Base-by-base conservation (phyloP, 2,113 vertebrate genomes). In the Albula goreensis region DNA sequence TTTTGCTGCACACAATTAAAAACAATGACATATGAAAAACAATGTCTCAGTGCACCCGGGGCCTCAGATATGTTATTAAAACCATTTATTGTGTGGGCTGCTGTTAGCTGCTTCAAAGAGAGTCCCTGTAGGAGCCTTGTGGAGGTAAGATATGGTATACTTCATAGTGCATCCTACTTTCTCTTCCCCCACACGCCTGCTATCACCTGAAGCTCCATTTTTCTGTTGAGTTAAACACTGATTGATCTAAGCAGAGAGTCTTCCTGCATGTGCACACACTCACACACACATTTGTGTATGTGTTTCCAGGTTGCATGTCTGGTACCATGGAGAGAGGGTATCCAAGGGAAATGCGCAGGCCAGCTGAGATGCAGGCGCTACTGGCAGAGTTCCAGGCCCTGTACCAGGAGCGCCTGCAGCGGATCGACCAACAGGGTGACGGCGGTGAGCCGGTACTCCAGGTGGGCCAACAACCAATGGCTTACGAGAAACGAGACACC, bases 401-500 rank as follows among this genome's bases (percentile, higher is more conserved):
- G 66, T 82, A 90, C 81, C 80, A 86, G 4, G 86, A 90, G 57
- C 80, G 51, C 50, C 86, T 88, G 49, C 50, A 74, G 70, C 85
- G 83, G 49, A 83, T 86, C 74, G 87, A 90, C 56, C 50, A 83
- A 56, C 78, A 77, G 83, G 83, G 53, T 57, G 86, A 85, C 49
- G 50, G 25, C 53, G 17, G 74, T n/a, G 80, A 85, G 48, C 82
- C 60, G 5, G 12, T 49, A 48, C 90, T 87, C 57, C 85, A 89
- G 85, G 90, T 92, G 88, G 87, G 60, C 81, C 86, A 5, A 11
- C n/a, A 9, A 10, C 22, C 31, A 41, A 8, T 13, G 51, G 17
- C 50, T 13, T n/a, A 7, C n/a, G 52, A 56, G 22, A 53, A n/a
- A 48, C 31, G 9, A 7, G 8, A 7, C 96, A 97, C 97, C 96